Conservation (phyloP, 2,888 invertebrate genomes). For the Dexiosoma caninum region DNA sequence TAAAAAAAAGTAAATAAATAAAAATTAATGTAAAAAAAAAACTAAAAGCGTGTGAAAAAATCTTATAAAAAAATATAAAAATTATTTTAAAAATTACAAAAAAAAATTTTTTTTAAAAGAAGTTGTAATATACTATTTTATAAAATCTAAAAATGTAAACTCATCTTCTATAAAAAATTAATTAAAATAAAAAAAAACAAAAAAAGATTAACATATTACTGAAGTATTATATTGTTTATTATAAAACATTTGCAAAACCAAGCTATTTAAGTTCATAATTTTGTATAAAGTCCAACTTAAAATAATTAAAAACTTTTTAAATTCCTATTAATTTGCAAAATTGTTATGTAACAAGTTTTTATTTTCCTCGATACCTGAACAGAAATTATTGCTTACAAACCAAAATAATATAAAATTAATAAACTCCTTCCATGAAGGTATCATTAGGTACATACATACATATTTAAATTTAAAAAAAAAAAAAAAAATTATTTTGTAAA, state of each 20-base stretch:
- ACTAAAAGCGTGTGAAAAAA: slow-evolving; percentile 42
- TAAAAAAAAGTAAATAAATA: slow-evolving; percentile 37
- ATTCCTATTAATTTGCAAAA: slow-evolving; percentile 1
- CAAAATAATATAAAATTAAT: background rate
- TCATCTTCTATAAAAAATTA: slow-evolving; percentile 43
- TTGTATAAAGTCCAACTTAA: slow-evolving; percentile 52
- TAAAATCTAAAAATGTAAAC: slow-evolving; percentile 49
- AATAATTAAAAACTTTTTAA: slow-evolving; percentile 12
- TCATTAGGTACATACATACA: too few species aligned
- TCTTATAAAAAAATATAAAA: slow-evolving; percentile 38
- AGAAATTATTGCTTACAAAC: slow-evolving; percentile 38
- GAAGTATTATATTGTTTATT: slow-evolving; percentile 32
- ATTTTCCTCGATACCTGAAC: background rate
- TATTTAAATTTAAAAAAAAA: slow-evolving; percentile 32
- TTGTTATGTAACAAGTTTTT: slow-evolving; percentile 31
- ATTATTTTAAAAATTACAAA: slow-evolving; percentile 20
- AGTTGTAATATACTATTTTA: slow-evolving; percentile 34
- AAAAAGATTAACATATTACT: slow-evolving; percentile 41
- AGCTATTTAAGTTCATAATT: slow-evolving; percentile 38
- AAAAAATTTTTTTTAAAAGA: slow-evolving; percentile 47
- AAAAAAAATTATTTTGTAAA: slow-evolving; percentile 45
- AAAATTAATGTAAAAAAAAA: slow-evolving; percentile 39
- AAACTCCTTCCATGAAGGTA: slow-evolving; percentile 65
- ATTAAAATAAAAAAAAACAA: background rate
- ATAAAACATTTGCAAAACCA: slow-evolving; percentile 39